These are phyloP conservation scores for Gisinianus flammeolus DNA, from an alignment of 2,888 invertebrate genomes.

Conservation along the genomic window DNA sequence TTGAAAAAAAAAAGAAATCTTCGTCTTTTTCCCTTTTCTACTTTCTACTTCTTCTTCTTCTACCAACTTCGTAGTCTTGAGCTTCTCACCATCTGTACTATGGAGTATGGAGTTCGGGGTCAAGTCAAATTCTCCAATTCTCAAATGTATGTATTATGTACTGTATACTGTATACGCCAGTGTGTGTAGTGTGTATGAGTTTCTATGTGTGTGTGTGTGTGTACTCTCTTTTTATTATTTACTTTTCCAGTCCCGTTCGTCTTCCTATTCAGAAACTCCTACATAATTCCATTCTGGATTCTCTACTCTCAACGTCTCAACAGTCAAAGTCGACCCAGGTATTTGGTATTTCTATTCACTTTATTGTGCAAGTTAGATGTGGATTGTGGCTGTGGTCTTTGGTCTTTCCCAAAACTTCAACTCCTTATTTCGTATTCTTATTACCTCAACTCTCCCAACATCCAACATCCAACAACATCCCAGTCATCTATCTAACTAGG, in stretches of 20 bases:
- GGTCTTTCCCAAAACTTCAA: background rate
- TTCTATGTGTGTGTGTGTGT: background rate
- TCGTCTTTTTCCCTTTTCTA: no score
- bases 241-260: background rate
- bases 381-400: background rate
- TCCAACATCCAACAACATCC: background rate
- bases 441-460: background rate
- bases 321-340: background rate
- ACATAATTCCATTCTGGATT: no score
- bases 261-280: background rate
- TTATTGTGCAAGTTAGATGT: background rate
- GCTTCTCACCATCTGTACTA: slow-evolving; percentile 6
- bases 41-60: slow-evolving; percentile 19
- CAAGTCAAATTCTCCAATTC: slow-evolving; percentile 29
- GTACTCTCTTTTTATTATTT: slow-evolving; percentile 23
- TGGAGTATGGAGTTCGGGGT: slow-evolving; percentile 27
- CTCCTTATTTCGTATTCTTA: background rate
- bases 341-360: slow-evolving; percentile 18
- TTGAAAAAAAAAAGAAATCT: slow-evolving; percentile 27
- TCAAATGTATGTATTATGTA: no score
- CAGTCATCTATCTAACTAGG: slow-evolving; percentile 4
- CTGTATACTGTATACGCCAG: background rate
- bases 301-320: no score
- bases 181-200: background rate
- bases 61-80: slow-evolving; percentile 2